phyloP scores from a whole-genome alignment of 2,797 vertebrate genomes.

The Sebastes minor region DNA sequence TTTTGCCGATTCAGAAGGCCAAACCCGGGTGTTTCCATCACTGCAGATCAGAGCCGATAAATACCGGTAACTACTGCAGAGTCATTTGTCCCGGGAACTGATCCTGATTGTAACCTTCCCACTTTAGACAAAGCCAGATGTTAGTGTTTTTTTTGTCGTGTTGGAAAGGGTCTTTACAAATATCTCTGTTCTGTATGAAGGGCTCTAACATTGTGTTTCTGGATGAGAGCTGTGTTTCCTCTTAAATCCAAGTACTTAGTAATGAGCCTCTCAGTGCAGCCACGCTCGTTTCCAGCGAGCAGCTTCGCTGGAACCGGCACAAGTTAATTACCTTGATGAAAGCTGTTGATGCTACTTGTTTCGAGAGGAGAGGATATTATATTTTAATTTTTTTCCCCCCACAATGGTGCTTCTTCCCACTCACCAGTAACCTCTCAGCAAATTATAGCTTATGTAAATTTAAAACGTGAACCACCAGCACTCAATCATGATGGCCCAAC shows the following conservation, averaged over 20 bases:
- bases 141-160: background rate
- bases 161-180: background rate
- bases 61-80: no score
- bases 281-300: background rate
- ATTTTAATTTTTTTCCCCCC: background rate
- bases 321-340: constrained; percentile 5
- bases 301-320: background rate
- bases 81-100: no score
- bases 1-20: no score
- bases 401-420: background rate
- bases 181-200: background rate
- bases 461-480: background rate
- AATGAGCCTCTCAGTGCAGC: background rate
- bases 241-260: background rate
- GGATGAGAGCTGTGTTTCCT: background rate
- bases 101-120: no score
- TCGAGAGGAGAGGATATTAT: background rate
- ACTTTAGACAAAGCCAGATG: background rate
- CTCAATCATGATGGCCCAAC: background rate
- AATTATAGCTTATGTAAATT: background rate
- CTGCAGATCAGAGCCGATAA: no score
- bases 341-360: constrained; percentile 9
- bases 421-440: background rate
- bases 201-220: background rate
- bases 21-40: no score